phyloP scores from a whole-genome alignment of 35 echinoderm and acorn worm species.

The Ptychodera flava region DNA sequence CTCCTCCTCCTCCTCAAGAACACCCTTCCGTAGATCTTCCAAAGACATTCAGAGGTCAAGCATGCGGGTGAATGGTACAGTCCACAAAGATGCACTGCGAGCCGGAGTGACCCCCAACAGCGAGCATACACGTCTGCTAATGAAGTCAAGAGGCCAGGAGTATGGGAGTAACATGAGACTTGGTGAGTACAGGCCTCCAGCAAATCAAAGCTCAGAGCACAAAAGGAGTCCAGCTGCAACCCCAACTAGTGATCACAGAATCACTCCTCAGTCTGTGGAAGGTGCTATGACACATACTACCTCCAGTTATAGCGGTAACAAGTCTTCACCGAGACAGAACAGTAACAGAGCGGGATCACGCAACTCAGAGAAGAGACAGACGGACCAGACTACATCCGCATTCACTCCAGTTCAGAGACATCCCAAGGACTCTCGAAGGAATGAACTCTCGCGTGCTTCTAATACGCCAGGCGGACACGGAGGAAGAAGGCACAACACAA shows the following conservation, averaged over 20 bases:
- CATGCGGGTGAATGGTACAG: not conserved
- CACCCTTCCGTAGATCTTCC: not conserved
- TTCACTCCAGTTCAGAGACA: not conserved
- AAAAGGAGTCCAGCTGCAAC: not conserved
- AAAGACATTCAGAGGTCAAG: not conserved
- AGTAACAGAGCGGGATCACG: not conserved
- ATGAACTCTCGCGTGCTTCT: not conserved
- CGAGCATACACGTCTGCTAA: not conserved
- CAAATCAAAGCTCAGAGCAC: not conserved
- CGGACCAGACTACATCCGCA: not conserved
- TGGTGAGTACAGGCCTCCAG: not conserved
- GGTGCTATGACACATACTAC: not conserved
- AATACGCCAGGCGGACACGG: slow-evolving; percentile 1
- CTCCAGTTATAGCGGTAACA: not conserved
- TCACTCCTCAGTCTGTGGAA: not conserved
- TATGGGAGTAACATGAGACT: not conserved
- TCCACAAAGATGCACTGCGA: not conserved
- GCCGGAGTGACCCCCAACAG: not conserved
- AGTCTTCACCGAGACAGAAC: not conserved
- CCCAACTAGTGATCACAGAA: not conserved
- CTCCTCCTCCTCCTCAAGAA: not conserved
- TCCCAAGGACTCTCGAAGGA: not conserved
- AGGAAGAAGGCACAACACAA: slow-evolving; percentile 79
- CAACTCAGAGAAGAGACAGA: not conserved
- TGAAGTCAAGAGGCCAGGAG: not conserved